Conservation (phyloP, 2,888 invertebrate species). For the Aporophyla nigra region DNA sequence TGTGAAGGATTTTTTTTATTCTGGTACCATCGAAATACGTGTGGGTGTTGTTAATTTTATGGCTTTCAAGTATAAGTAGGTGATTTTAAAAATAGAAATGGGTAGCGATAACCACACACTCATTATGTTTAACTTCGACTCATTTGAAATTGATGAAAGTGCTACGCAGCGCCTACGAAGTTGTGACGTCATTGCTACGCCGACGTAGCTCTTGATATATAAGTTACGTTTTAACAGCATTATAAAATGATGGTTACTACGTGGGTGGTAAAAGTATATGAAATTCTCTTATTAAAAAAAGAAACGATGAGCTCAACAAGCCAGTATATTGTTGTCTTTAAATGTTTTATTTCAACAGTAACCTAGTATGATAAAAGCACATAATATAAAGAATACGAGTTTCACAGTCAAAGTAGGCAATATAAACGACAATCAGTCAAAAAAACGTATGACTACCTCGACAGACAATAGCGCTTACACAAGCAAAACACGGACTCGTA, state of each 20-base stretch:
- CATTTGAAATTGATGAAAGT: constrained; percentile 10
- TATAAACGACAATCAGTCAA: constrained; percentile 63
- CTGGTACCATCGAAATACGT: background rate
- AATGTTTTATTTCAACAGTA: constrained; percentile 36
- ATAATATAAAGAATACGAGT: constrained; percentile 31
- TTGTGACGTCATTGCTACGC: constrained; percentile 34
- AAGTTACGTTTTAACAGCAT: constrained; percentile 34
- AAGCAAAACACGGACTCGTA: constrained; percentile 76
- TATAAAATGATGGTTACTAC: constrained; percentile 26
- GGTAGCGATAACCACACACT: background rate
- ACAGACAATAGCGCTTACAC: constrained; percentile 71
- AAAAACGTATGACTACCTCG: constrained; percentile 56
- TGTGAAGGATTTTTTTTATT: constrained; percentile 2
- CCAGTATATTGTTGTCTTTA: constrained; percentile 33
- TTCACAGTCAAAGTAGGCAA: constrained; percentile 48
- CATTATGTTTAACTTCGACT: constrained; percentile 5
- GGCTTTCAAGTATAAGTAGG: background rate
- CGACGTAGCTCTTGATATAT: constrained; percentile 10
- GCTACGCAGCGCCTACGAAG: constrained; percentile 17
- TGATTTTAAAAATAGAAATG: background rate
- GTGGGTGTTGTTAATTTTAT: background rate
- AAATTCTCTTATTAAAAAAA: constrained; percentile 41
- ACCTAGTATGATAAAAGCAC: constrained; percentile 22
- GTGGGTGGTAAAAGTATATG: constrained; percentile 25
- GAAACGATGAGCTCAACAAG: constrained; percentile 15